Evolutionary conservation across 2,888 invertebrate species (phyloP).

Genomic region (Drosophila mettleri): DNA sequence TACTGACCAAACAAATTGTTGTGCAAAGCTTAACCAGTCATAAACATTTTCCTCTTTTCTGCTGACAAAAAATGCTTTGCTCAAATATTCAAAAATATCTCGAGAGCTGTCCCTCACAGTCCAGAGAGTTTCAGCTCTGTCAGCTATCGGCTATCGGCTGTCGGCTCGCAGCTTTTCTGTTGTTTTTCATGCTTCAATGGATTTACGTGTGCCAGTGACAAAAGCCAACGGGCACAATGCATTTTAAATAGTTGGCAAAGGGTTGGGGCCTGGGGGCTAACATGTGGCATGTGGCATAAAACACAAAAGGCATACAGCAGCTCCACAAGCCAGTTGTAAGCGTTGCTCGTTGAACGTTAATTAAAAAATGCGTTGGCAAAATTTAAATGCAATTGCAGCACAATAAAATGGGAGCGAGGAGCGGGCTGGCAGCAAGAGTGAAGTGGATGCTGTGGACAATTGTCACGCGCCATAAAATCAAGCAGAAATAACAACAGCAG

Average conservation of each 20-base stretch:
- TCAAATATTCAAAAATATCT: slow-evolving; percentile 42
- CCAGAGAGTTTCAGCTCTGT: slow-evolving; percentile 7
- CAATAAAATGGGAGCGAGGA: slow-evolving; percentile 59
- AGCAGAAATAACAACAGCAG: slow-evolving; percentile 40
- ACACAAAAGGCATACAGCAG: slow-evolving; percentile 30
- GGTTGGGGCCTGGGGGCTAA: background rate
- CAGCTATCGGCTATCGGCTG: slow-evolving; percentile 1
- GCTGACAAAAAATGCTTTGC: slow-evolving; percentile 32
- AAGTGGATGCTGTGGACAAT: slow-evolving; percentile 61
- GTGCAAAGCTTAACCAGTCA: slow-evolving; percentile 42
- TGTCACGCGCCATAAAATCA: slow-evolving; percentile 80
- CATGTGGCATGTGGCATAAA: slow-evolving; percentile 22
- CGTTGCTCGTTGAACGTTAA: slow-evolving; percentile 62
- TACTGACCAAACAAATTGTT: slow-evolving; percentile 58
- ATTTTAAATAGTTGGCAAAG: slow-evolving; percentile 43
- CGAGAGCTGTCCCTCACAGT: slow-evolving; percentile 1
- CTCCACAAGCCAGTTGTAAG: slow-evolving; percentile 39
- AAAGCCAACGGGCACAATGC: slow-evolving; percentile 56
- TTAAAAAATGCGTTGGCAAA: slow-evolving; percentile 78
- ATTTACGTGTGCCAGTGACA: slow-evolving; percentile 62
- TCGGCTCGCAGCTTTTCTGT: background rate
- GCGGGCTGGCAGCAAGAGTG: background rate
- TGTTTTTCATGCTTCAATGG: slow-evolving; percentile 65
- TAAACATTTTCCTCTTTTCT: background rate
- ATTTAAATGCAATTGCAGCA: slow-evolving; percentile 79